Evolutionary conservation across 2,113 vertebrate species (phyloP).

Genomic region (Passer domesticus): DNA sequence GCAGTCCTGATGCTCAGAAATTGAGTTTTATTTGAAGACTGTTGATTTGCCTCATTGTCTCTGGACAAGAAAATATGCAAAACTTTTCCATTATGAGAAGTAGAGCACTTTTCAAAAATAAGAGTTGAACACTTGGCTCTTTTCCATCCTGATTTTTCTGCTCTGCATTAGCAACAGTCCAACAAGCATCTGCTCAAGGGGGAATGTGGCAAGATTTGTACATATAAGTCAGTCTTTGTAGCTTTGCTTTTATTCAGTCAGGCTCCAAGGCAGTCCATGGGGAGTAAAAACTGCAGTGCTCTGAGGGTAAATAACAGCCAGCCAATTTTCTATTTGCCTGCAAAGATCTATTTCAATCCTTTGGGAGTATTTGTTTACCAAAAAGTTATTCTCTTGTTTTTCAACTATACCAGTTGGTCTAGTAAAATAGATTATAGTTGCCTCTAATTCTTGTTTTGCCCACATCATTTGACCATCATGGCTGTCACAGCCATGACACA

Average conservation of each 20-base stretch:
- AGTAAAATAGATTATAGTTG: background rate
- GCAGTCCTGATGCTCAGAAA: background rate
- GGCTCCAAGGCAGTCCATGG: background rate
- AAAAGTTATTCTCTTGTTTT: constrained; percentile 12
- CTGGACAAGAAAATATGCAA: background rate
- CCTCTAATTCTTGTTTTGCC: background rate
- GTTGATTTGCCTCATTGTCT: background rate
- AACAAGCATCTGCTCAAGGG: background rate
- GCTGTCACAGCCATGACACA: background rate
- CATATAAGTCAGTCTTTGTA: background rate
- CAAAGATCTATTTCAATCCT: background rate
- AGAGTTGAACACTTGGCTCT: background rate
- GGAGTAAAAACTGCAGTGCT: background rate
- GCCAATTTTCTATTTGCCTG: background rate
- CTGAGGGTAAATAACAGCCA: background rate
- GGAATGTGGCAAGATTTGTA: background rate
- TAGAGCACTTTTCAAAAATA: background rate
- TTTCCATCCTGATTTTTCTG: background rate
- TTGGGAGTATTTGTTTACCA: background rate
- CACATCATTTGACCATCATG: background rate
- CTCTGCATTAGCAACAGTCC: background rate
- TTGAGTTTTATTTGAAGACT: background rate
- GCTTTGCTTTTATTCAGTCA: background rate
- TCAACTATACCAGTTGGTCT: background rate
- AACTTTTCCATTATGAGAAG: background rate